Evolutionary conservation across 1,140 invertebrate species (phyloP), one percentile per base, ranked within the genome.

Genomic region (Elymnias hypermnestra): DNA sequence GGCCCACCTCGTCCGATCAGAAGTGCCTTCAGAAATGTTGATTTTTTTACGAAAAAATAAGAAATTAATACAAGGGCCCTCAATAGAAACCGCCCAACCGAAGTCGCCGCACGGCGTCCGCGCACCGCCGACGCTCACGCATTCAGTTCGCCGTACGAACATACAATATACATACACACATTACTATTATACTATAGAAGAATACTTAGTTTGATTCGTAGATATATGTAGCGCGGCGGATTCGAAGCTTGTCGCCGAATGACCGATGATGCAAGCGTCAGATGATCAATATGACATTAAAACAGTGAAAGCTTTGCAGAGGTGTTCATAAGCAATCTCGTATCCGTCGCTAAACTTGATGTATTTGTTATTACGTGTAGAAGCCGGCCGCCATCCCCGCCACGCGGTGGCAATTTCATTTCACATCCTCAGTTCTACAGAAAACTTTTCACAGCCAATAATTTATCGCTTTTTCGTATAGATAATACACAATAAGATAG

Each of bases 1-100:
- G 91, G 92, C 92, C 92, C 92, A 92, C 90, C 91, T 93, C 92
- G 92, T 93, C 92, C 92, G 92, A 92, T 92, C 92, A 92, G 91
- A 93, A 93, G 92, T 93, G 92, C 92, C 92, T 94, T 94, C 92
- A 91, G 89, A 89, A 89, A 91, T 92, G 90, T 93, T 91, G 89
- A 91, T 91, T 91, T 93, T 21, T 93, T 92, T 93, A 93, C 91
- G 89, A 92, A 91, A 91, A 89, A 89, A 90, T 89, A 88, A 87
- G 87, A 89, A 86, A 90, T 91, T 89, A 88, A 89, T 90, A 90
- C 90, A 90, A 87, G 90, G 92, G 92, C 92, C 92, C 92, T 91
- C 91, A 92, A 94, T 93, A 93, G 92, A 90, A 89, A 90, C 88
- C 78, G 89, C 90, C 89, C 88, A 89, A 88, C 89, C 89, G 88